Percentiles rank a stretch among this genome's conserved stretches.
Evolutionary conservation across 64 coral and sea anemone genomes (phyloP).

Genomic region (Cladopsammia gracilis): DNA sequence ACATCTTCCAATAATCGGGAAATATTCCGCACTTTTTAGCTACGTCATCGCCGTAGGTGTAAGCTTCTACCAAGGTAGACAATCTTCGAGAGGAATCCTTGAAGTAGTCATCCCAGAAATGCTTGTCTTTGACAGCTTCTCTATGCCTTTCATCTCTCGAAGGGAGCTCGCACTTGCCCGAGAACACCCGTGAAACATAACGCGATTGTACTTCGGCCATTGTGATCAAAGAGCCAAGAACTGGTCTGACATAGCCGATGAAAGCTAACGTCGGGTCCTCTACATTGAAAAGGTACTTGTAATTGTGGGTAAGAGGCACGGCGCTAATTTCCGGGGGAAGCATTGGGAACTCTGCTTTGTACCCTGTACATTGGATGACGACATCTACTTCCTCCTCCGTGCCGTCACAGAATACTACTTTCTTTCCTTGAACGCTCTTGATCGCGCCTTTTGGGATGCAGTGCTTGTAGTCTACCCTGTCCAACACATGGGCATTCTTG

Average conservation of each 20-base stretch:
- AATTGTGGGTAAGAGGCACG: constrained; percentile 62
- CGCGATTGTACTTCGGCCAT: constrained; percentile 25
- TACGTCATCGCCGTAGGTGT: constrained; percentile 76
- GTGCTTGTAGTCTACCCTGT: constrained; percentile 83
- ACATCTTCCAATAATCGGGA: constrained; percentile 58
- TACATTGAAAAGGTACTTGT: constrained; percentile 79
- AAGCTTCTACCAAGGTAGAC: constrained; percentile 74
- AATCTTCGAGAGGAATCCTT: constrained; percentile 76
- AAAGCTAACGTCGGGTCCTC: constrained; percentile 66
- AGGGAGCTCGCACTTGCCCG: constrained; percentile 53
- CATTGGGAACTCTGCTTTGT: constrained; percentile 56
- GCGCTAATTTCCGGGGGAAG: constrained; percentile 47
- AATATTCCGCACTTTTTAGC: constrained; percentile 40
- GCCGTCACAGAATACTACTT: constrained; percentile 73
- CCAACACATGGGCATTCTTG: constrained; percentile 89
- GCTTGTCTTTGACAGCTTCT: constrained; percentile 55
- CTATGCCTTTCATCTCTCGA: constrained; percentile 49
- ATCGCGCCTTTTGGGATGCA: constrained; percentile 91
- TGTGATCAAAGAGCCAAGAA: constrained; percentile 54
- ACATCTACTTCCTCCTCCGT: constrained; percentile 82
- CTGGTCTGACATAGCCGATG: constrained; percentile 59
- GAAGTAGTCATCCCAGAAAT: constrained; percentile 88
- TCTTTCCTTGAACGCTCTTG: constrained; percentile 66
- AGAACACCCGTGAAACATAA: constrained; percentile 56
- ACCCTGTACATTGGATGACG: constrained; percentile 88